Evolutionary conservation across 2,797 vertebrate genomes (phyloP), one percentile per base, ranked within the genome.

Genomic region (Eptatretus atami): DNA sequence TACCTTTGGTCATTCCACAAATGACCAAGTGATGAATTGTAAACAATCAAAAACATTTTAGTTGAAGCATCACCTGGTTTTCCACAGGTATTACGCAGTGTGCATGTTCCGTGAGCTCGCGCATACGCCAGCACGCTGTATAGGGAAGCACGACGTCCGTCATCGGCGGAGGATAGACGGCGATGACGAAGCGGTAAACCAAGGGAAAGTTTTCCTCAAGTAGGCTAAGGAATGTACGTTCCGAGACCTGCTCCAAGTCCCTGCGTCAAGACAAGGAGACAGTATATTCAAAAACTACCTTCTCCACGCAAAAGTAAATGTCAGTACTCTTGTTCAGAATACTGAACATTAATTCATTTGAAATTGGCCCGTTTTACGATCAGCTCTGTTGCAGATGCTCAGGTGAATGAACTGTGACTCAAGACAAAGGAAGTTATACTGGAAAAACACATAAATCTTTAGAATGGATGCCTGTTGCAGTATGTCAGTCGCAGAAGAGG

Each of bases 111-210:
- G 76, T 86, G 52, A 98, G 83, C 68, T 90, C 85, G 65, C 75
- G 83, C 86, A 90, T 88, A n/a, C 68, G 88, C 84, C 72, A 98
- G 77, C 52, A 90, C 74, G 53, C 81, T 93, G 76, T 98, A 69
- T 96, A 98, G 88, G 54, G 88, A 98, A 5, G 86, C 73, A 98
- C 73, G 66, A 98, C 92, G 67, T 98, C 88, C 88, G 64, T 98
- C 87, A 67, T 95, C 87, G 9, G 71, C 72, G 15, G 87, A 93
- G 1, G 87, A 71, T 81, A 98, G 68, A 98, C 67, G 2, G 85
- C 81, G 53, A 83, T 84, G 64, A 92, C 84, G 15, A 94, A 82
- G 67, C 84, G 79, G 68, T 81, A 83, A 8, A 88, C 84, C 66
- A 86, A 84, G 5, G 87, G 84, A 66, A 92, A 98, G 72, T 98